Evolutionary conservation across 2,888 invertebrate genomes (phyloP).

Genomic region (Augiades crinisus): DNA sequence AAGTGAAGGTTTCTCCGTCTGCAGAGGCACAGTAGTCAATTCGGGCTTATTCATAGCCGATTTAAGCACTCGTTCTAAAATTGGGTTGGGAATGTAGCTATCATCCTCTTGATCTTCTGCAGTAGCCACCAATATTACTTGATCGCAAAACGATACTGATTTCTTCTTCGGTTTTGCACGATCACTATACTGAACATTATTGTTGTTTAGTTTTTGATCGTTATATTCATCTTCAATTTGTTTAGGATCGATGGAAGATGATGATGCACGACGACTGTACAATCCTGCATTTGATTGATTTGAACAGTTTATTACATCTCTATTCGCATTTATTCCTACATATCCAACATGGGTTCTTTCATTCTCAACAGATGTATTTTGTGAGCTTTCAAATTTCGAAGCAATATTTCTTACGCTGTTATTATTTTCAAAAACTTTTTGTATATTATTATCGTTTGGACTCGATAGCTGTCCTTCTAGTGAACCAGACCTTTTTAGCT

Average conservation of each 20-base stretch:
- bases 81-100: constrained; percentile 94
- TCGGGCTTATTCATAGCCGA: constrained; percentile 90
- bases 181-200: constrained; percentile 57
- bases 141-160: constrained; percentile 96
- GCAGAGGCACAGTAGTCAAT: constrained; percentile 75
- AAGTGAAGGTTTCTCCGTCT: constrained; percentile 69
- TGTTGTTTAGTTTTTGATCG: constrained; percentile 58
- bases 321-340: constrained; percentile 66
- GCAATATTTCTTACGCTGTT: constrained; percentile 89
- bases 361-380: constrained; percentile 49
- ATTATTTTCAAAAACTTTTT: constrained; percentile 43
- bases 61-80: constrained; percentile 91
- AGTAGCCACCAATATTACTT: constrained; percentile 95
- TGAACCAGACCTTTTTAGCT: constrained; percentile 63
- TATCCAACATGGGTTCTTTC: constrained; percentile 69
- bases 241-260: constrained; percentile 68
- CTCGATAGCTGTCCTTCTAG: constrained; percentile 62
- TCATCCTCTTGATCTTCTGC: constrained; percentile 96
- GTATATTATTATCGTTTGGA: constrained; percentile 43
- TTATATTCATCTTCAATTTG: constrained; percentile 65
- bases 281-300: constrained; percentile 59
- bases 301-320: constrained; percentile 71
- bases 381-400: constrained; percentile 86
- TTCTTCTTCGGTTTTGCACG: constrained; percentile 90
- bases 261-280: constrained; percentile 62